Evolutionary conservation across 2,113 vertebrate species (phyloP), one percentile per base, ranked within the genome.

Genomic region (Gobio gobio): DNA sequence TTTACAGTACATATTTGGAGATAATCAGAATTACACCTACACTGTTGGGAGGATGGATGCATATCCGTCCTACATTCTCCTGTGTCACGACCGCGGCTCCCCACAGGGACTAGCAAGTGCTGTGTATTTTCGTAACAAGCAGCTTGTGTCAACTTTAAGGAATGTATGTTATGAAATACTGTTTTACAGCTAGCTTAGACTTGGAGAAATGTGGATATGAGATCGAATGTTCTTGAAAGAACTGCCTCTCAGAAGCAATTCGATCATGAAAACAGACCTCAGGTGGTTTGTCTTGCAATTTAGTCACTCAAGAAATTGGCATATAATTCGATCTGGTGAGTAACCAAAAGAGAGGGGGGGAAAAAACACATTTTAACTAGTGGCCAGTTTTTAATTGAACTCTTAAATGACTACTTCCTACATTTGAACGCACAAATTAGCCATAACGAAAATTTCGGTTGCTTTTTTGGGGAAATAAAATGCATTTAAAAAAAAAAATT

Each of bases 91-190:
- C 80, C 20, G 5, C 16, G 33, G 18, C 79, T 49, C 80, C 12
- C 80, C 82, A 9, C 47, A 72, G 81, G 70, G 84, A 89, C 74
- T 36, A 86, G 47, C 74, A 12, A 66, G 61, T 14, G 63, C 83
- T 75, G 78, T 83, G 26, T 64, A 85, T 78, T 79, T 56, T 51
- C 58, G 36, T 88, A 89, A 89, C 83, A 89, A 58, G 51, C 13
- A 16, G 33, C 78, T 83, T 78, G 90, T 84, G 89, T 89, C 91
- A 86, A 85, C 74, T 45, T 85, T 36, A 78, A 75, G 45, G 70
- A 85, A 89, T 86, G 82, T n/a, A 18, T 83, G 87, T 76, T 85
- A 88, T 87, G 90, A 66, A 88, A 80, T 68, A 49, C 51, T 56
- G 56, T 24, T 68, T 74, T 8, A 51, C 12, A 3, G 43, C 43